These are phyloP conservation scores for Phlogophora meticulosa DNA, from an alignment of 2,888 invertebrate species.

Conservation along the genomic window DNA sequence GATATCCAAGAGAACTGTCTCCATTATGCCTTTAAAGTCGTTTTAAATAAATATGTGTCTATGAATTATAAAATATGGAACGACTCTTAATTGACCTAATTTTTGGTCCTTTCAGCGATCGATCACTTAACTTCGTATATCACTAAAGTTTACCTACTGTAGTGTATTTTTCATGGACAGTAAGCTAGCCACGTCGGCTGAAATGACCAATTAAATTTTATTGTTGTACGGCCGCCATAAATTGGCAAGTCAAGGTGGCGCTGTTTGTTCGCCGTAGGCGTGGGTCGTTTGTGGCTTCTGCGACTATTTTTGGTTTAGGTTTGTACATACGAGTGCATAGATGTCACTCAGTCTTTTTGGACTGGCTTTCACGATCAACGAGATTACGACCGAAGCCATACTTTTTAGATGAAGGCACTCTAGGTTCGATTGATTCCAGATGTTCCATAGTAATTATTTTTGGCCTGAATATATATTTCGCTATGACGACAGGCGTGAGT, in stretches of 20 bases:
- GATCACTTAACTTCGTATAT: constrained; percentile 37
- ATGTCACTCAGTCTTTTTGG: constrained; percentile 21
- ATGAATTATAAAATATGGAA: constrained; percentile 15
- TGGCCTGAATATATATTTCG: neutral
- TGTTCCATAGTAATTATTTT: neutral
- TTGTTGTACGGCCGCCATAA: constrained; percentile 59
- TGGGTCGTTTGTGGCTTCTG: constrained; percentile 45
- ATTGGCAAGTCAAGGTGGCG: constrained; percentile 66
- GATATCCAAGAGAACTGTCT: constrained; percentile 16
- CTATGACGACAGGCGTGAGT: neutral
- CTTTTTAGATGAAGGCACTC: neutral
- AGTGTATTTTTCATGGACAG: constrained; percentile 51
- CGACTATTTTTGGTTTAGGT: constrained; percentile 37
- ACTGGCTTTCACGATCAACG: neutral
- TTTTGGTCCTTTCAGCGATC: constrained; percentile 27
- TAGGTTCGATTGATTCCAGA: neutral
- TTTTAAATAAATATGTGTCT: constrained; percentile 31
- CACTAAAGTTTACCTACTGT: constrained; percentile 29
- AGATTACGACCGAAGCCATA: neutral
- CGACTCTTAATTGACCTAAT: constrained; percentile 29
- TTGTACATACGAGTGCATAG: constrained; percentile 7
- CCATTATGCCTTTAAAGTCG: constrained; percentile 9
- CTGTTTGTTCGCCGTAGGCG: constrained; percentile 53
- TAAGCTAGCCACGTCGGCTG: constrained; percentile 47
- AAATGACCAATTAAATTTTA: constrained; percentile 66